Base-by-base conservation (phyloP, 2,797 vertebrate species). In the Pelobates cultripes region DNA sequence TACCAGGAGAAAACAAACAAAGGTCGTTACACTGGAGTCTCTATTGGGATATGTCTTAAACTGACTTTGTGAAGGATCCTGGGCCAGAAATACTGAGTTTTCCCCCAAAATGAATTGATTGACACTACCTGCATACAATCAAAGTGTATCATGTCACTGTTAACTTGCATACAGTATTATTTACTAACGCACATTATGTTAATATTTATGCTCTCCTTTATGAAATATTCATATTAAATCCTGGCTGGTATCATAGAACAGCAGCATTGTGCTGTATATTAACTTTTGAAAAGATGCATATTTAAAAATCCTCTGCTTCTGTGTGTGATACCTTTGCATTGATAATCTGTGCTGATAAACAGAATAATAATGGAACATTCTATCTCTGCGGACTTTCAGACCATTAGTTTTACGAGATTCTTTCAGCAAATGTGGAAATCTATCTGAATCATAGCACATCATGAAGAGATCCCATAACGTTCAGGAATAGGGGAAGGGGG, bases 231-330 rank as follows among this genome's bases (percentile, higher is more conserved):
- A 12, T 14, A 41, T 17, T 60, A 12, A 13, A 43, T 60, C 53
- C 40, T 13, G 13, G 45, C 4, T 10, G 53, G 72, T 15, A 1
- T 60, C 4, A 40, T 12, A 55, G 7, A 53, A 42, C 4, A 55
- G 5, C 4, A 41, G 17, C 47, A 55, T 10, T 47, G n/a, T 15
- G 3, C 3, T 55, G n/a, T 57, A 57, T 57, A 3, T 57, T 57
- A 7, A 10, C 13, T 28, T 73, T 57, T 53, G 28, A 73, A 4
- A 12, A 57, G 51, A 73, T 73, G 51, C 28, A 43, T 60, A 57
- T 60, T 73, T 43, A 42, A 73, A 12, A 55, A 72, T 47, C 45
- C 44, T 70, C 51, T 41, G 3, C 72, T n/a, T 74, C n/a, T 61
- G 47, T 8, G 14, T 45, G 44, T 64, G 41, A 44, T n/a, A 17